These are phyloP conservation scores for Glomeris maerens DNA, from an alignment of 1,140 invertebrate species.

Conservation along the genomic window DNA sequence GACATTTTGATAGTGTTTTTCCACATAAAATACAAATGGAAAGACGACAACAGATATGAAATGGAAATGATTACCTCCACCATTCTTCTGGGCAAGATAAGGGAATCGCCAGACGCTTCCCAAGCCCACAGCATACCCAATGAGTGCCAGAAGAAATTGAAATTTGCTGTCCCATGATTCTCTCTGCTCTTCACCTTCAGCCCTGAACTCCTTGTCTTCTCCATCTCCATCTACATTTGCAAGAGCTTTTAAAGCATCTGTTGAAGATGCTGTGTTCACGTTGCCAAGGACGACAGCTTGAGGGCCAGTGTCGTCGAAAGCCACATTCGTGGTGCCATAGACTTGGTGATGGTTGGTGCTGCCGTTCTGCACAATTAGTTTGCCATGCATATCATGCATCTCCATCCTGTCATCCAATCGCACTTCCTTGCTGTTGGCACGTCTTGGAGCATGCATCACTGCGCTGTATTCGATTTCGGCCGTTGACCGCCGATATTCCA, in stretches of 20 bases:
- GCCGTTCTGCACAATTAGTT: slow-evolving; percentile 50
- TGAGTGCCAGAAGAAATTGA: slow-evolving; percentile 75
- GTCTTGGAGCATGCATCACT: too few species aligned
- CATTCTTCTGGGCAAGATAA: slow-evolving; percentile 81
- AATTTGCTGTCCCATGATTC: slow-evolving; percentile 89
- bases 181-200: slow-evolving; percentile 48
- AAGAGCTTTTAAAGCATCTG: too few species aligned
- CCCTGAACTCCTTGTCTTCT: slow-evolving; percentile 24
- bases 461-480: too few species aligned
- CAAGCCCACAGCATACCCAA: slow-evolving; percentile 83
- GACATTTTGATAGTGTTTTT: background rate
- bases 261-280: slow-evolving; percentile 28
- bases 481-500: too few species aligned
- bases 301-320: slow-evolving; percentile 57
- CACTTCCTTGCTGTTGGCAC: slow-evolving; percentile 6
- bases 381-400: slow-evolving; percentile 64
- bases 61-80: slow-evolving; percentile 45
- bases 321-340: slow-evolving; percentile 72
- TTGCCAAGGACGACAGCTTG: slow-evolving; percentile 23
- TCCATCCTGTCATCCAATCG: slow-evolving; percentile 51
- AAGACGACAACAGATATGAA: background rate
- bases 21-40: background rate
- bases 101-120: slow-evolving; percentile 92
- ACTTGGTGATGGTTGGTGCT: slow-evolving; percentile 31
- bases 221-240: too few species aligned